Evolutionary conservation across 2,113 vertebrate species (phyloP).

Genomic region (Hemichromis elongatus): DNA sequence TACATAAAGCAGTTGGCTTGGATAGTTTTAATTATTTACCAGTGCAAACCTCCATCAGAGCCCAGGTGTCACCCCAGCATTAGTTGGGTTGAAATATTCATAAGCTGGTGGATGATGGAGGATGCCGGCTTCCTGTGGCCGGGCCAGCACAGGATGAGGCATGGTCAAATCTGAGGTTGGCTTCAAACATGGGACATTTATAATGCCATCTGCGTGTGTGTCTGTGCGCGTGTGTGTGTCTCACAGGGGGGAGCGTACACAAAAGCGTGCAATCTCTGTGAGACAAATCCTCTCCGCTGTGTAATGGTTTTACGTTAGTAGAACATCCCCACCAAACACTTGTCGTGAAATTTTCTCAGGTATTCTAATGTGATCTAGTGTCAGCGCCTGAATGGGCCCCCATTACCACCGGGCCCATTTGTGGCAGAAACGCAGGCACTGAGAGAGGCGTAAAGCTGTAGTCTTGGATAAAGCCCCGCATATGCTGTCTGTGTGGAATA

Average conservation of each 20-base stretch:
- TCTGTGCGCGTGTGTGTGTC: neutral
- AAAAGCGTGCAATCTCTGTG: neutral
- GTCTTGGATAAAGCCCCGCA: conserved; percentile 1
- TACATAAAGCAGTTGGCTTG: conserved; percentile 67
- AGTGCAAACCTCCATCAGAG: conserved; percentile 71
- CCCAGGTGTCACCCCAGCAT: conserved; percentile 75
- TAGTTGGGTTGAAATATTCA: conserved; percentile 81
- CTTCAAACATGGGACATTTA: conserved; percentile 30
- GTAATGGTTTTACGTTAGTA: conserved; percentile 53
- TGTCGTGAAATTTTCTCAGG: conserved; percentile 9
- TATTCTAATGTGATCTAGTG: conserved; percentile 26
- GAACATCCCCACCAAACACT: conserved; percentile 38
- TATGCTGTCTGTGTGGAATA: conserved; percentile 8
- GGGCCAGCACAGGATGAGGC: conserved; percentile 26
- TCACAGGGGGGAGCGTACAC: neutral
- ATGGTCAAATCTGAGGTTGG: conserved; percentile 50
- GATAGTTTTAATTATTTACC: conserved; percentile 82
- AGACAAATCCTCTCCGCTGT: conserved; percentile 41
- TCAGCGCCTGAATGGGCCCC: conserved; percentile 16
- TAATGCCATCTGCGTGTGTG: conserved; percentile 31
- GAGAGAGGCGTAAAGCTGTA: neutral
- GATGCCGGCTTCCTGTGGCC: conserved; percentile 53
- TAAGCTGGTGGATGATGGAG: conserved; percentile 66
- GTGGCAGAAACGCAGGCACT: conserved; percentile 11
- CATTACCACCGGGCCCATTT: conserved; percentile 26